Percentiles rank a stretch among this genome's conserved stretches.
Conservation (phyloP, 2,113 vertebrate genomes). For the Etheostoma cragini region DNA sequence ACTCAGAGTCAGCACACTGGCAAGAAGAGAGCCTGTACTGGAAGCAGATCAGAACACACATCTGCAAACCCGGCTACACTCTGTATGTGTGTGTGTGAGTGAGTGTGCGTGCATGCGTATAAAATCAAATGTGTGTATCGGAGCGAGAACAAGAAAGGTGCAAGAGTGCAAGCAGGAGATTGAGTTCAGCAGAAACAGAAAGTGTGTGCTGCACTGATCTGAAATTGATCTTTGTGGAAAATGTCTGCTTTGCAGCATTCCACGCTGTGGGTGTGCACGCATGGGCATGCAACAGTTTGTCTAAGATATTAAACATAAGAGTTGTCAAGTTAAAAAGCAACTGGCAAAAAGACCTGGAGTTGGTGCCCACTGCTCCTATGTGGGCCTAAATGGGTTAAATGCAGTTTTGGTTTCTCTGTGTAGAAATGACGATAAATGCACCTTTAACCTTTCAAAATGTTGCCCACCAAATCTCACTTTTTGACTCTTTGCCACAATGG, state of each 20-base stretch:
- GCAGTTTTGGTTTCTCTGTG: too few species aligned
- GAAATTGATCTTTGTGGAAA: constrained; percentile 40
- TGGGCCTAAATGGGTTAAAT: too few species aligned
- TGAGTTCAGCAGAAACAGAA: constrained; percentile 7
- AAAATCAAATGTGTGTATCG: constrained; percentile 41
- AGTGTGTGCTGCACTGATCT: background rate
- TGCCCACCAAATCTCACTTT: background rate
- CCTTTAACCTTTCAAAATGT: background rate
- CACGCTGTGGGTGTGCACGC: background rate
- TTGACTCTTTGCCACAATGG: background rate
- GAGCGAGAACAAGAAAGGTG: constrained; percentile 20
- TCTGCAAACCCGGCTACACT: constrained; percentile 66
- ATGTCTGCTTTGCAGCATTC: constrained; percentile 30
- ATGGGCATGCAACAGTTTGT: constrained; percentile 8
- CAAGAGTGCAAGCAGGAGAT: constrained; percentile 1
- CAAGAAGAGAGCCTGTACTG: constrained; percentile 73
- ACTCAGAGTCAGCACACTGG: constrained; percentile 80
- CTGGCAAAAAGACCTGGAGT: too few species aligned
- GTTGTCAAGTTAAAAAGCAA: background rate
- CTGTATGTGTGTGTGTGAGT: constrained; percentile 22
- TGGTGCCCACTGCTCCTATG: too few species aligned
- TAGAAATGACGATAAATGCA: too few species aligned
- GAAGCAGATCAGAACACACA: constrained; percentile 79
- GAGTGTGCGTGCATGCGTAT: constrained; percentile 10
- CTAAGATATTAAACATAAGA: constrained; percentile 2